Evolutionary conservation across 2,113 vertebrate genomes (phyloP).

Genomic region (Podarcis muralis): DNA sequence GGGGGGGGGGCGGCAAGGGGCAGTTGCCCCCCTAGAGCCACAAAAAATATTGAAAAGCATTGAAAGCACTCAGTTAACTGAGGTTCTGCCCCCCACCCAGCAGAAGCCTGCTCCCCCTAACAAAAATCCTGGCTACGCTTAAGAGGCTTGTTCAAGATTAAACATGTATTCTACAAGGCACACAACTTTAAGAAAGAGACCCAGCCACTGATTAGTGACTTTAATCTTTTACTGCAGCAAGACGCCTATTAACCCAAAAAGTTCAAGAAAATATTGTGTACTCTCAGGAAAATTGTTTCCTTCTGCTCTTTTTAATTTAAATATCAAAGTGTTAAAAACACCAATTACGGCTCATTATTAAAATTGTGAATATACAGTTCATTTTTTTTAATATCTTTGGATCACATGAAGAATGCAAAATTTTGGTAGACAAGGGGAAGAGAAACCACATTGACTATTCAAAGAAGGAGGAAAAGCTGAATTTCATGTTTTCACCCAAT

Average conservation of each 20-base stretch:
- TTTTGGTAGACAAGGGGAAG: constrained; percentile 63
- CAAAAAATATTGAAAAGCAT: too few species aligned
- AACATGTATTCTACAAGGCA: background rate
- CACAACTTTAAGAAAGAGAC: too few species aligned
- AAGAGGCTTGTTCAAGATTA: background rate
- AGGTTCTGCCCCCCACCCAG: too few species aligned
- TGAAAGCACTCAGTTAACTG: too few species aligned
- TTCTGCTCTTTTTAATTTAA: constrained; percentile 58
- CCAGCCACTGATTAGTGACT: background rate
- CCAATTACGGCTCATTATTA: constrained; percentile 71
- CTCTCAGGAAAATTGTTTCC: constrained; percentile 49
- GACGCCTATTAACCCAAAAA: background rate
- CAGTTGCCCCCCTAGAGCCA: too few species aligned
- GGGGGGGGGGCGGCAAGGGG: too few species aligned
- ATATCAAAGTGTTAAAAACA: constrained; percentile 67
- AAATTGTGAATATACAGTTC: constrained; percentile 70
- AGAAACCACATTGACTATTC: constrained; percentile 53
- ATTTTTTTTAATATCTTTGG: constrained; percentile 74
- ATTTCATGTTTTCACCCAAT: constrained; percentile 73
- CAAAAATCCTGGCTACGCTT: background rate
- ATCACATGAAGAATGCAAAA: constrained; percentile 69
- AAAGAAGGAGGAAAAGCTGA: constrained; percentile 59
- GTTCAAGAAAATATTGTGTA: constrained; percentile 21
- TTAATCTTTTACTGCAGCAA: constrained; percentile 30
- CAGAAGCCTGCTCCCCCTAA: too few species aligned